A percentile compares a stretch with the other conserved stretches of the same genome.
Evolutionary conservation across 2,797 vertebrate species (phyloP).

Genomic region (Sebastes hubbsi): DNA sequence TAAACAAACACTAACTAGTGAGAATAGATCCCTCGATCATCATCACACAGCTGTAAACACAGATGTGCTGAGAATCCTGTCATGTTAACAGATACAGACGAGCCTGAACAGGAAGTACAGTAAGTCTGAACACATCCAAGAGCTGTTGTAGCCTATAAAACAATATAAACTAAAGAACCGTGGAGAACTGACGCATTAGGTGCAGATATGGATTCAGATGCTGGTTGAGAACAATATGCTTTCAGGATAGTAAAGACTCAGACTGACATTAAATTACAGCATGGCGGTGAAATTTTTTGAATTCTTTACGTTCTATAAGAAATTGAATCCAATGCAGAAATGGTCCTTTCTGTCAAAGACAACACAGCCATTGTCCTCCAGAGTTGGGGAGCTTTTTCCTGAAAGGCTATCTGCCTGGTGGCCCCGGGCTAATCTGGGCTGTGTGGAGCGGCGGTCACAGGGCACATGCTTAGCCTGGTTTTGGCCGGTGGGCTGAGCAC

Average conservation of each 20-base stretch:
- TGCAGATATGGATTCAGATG: constrained; percentile 16
- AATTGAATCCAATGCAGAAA: constrained; percentile 76
- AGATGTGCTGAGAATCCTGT: constrained; percentile 62
- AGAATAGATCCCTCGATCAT: constrained; percentile 61
- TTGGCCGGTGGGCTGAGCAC: constrained; percentile 57
- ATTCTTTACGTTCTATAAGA: constrained; percentile 66
- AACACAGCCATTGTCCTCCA: constrained; percentile 81
- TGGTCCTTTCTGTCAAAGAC: constrained; percentile 76
- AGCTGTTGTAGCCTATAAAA: background rate
- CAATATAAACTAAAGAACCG: background rate
- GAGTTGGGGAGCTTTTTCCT: constrained; percentile 54
- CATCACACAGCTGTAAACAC: constrained; percentile 71
- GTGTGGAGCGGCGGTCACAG: constrained; percentile 61
- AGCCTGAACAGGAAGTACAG: constrained; percentile 43
- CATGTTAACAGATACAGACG: constrained; percentile 34
- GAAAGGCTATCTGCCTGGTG: constrained; percentile 78
- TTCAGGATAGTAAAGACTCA: constrained; percentile 20
- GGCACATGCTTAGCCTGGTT: constrained; percentile 65
- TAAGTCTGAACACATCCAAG: background rate
- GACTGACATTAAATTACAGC: constrained; percentile 44
- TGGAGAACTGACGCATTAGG: background rate
- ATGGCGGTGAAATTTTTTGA: constrained; percentile 52
- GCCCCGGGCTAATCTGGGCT: constrained; percentile 65
- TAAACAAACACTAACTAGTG: constrained; percentile 63
- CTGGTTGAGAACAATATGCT: background rate